A percentile compares a stretch with the other conserved stretches of the same genome.
phyloP scores from a whole-genome alignment of 64 coral and sea anemone genomes.

The Actinia tenebrosa region DNA sequence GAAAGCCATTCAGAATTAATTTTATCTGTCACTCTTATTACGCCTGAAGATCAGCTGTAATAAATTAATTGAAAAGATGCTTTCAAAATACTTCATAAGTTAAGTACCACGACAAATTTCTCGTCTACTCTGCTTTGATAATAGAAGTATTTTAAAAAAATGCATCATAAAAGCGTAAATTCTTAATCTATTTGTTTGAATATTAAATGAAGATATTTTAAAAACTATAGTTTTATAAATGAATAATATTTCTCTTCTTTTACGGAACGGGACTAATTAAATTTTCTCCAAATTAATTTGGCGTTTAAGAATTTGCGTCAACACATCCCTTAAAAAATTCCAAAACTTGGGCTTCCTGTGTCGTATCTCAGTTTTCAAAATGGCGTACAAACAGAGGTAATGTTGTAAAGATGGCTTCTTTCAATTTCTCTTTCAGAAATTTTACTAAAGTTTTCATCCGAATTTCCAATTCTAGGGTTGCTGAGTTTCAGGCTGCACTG shows the following conservation, averaged over 20 bases:
- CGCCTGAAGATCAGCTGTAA: too few relatives aligned
- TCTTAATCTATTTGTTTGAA: too few relatives aligned
- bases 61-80: too few relatives aligned
- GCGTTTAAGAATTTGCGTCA: not conserved
- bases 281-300: not conserved
- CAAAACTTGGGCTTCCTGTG: conserved; percentile 1
- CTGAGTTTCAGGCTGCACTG: conserved; percentile 48
- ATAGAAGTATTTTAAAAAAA: too few relatives aligned
- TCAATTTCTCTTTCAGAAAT: not conserved
- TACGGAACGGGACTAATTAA: not conserved
- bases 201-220: too few relatives aligned
- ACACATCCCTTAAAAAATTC: not conserved
- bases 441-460: not conserved
- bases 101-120: too few relatives aligned
- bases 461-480: conserved; percentile 16
- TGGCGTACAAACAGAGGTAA: conserved; percentile 67
- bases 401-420: not conserved
- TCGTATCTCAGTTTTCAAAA: conserved; percentile 7
- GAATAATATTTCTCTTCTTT: not conserved
- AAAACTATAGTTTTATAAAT: not conserved
- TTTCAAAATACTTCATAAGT: too few relatives aligned
- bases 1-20: not conserved
- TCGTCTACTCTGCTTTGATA: too few relatives aligned
- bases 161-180: too few relatives aligned
- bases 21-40: too few relatives aligned